These are phyloP conservation scores for Tenthredo livida DNA, from an alignment of 2,888 invertebrate genomes.

Conservation along the genomic window DNA sequence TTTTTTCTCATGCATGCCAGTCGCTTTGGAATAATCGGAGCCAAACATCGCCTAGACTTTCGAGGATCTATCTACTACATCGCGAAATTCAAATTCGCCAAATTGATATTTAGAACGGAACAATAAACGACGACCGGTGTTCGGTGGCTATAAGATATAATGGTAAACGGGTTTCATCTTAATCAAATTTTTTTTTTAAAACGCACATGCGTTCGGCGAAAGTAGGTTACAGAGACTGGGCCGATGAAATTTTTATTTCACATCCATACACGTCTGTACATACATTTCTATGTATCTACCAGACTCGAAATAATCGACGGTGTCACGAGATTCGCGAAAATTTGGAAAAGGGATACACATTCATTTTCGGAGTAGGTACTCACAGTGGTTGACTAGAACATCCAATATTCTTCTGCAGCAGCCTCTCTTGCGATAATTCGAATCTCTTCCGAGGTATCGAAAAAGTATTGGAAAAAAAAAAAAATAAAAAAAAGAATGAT, in stretches of 20 bases:
- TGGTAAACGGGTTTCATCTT: constrained; percentile 29
- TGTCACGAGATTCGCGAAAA: background rate
- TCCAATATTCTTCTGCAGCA: constrained; percentile 8
- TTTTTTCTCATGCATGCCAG: background rate
- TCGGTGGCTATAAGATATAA: background rate
- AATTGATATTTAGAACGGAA: constrained; percentile 15
- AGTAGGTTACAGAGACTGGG: constrained; percentile 38
- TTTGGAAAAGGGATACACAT: background rate
- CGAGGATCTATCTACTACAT: background rate
- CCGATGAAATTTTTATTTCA: constrained; percentile 13
- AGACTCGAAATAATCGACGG: background rate
- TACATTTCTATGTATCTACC: background rate
- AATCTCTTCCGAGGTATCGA: background rate
- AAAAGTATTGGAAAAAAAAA: background rate
- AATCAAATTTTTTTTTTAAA: constrained; percentile 31
- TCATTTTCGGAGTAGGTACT: background rate
- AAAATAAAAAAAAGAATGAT: background rate
- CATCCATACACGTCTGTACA: background rate
- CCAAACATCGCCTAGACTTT: background rate
- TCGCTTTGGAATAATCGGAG: background rate
- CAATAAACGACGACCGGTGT: background rate
- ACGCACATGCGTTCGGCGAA: constrained; percentile 18
- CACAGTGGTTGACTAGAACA: constrained; percentile 34
- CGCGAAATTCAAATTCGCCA: background rate
- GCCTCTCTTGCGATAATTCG: constrained; percentile 21